These are phyloP conservation scores for Orthonyx spaldingii DNA, from an alignment of 2,113 vertebrate genomes.

Conservation along the genomic window DNA sequence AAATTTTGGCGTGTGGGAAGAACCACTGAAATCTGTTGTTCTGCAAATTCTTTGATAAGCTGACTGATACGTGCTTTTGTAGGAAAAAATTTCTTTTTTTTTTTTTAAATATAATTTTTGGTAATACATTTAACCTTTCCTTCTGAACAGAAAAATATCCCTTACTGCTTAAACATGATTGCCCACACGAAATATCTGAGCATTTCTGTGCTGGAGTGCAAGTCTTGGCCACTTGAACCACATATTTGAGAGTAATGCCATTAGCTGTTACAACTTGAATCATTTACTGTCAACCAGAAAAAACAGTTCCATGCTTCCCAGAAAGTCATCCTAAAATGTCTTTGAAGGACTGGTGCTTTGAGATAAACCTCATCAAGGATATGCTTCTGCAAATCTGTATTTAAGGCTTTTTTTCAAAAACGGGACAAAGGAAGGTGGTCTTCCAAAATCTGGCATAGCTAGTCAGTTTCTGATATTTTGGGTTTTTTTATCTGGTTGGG, in stretches of 20 bases:
- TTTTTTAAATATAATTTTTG: not conserved
- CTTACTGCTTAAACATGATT: not conserved
- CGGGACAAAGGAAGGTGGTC: not conserved
- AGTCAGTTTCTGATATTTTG: not conserved
- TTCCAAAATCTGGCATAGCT: not conserved
- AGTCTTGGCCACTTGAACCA: not conserved
- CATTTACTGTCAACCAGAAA: not conserved
- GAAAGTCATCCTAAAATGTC: not conserved
- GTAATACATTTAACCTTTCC: rapidly evolving
- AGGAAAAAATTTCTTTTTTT: rapidly evolving
- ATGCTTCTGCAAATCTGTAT: not conserved
- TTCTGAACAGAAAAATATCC: not conserved
- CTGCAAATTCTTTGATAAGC: not conserved
- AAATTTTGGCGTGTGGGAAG: not conserved
- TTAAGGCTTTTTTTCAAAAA: not conserved
- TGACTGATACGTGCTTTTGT: not conserved
- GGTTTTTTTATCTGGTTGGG: rapidly evolving
- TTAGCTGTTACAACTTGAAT: not conserved
- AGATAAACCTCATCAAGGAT: not conserved
- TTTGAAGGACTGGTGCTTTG: not conserved
- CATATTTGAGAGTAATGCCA: not conserved
- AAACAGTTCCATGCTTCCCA: not conserved
- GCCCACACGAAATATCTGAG: rapidly evolving
- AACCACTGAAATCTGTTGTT: not conserved
- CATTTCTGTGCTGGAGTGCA: not conserved